Conservation (phyloP, 2,797 vertebrate species). For the Esox lucius region DNA sequence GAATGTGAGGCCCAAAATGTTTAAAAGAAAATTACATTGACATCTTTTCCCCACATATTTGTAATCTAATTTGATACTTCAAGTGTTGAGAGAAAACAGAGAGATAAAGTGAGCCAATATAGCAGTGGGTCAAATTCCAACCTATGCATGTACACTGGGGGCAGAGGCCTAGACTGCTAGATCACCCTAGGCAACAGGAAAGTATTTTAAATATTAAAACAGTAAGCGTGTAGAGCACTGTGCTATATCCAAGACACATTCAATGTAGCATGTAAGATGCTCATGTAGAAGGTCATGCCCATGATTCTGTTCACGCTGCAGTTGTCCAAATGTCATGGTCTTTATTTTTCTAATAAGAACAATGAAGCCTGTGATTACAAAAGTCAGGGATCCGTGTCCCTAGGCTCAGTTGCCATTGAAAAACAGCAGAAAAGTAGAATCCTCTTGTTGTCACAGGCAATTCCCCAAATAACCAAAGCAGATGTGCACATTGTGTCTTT, state of each 20-base stretch:
- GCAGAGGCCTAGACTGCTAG: not conserved
- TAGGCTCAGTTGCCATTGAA: not conserved
- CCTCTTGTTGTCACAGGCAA: not conserved
- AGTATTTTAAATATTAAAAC: not conserved
- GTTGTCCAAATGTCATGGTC: not conserved
- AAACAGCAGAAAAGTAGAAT: no score
- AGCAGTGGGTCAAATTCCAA: no score
- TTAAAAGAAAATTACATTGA: no score
- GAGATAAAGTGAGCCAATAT: not conserved
- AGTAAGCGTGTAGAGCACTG: not conserved
- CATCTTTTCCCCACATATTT: no score
- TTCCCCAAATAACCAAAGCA: not conserved
- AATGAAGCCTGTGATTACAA: slow-evolving; percentile 21
- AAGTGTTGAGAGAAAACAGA: not conserved
- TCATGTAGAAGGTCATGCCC: not conserved
- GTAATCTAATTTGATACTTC: no score
- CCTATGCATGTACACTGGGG: not conserved
- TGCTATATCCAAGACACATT: not conserved
- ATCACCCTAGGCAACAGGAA: not conserved
- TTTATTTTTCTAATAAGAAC: slow-evolving; percentile 12
- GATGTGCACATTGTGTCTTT: not conserved
- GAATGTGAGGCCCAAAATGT: not conserved
- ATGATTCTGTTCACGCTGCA: not conserved
- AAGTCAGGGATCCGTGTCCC: slow-evolving; percentile 17
- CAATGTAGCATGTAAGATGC: not conserved